A percentile compares a stretch with the other conserved stretches of the same genome.
Evolutionary conservation across 1,140 invertebrate genomes (phyloP).

Genomic region (Plodia interpunctella): DNA sequence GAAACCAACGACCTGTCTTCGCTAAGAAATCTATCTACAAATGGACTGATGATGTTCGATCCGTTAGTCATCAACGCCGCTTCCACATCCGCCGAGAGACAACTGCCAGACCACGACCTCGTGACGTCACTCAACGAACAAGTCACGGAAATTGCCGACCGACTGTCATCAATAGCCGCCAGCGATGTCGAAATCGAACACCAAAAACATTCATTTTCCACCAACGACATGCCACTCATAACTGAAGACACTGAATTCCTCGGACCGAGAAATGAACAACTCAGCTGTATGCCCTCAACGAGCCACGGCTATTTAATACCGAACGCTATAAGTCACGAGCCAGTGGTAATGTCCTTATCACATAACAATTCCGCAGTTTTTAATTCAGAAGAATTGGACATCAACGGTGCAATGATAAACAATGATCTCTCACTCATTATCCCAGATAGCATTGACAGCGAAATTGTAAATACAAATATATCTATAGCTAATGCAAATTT

Average conservation of each 20-base stretch:
- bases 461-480: constrained; percentile 72
- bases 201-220: constrained; percentile 64
- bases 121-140: constrained; percentile 72
- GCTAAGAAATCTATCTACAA: constrained; percentile 68
- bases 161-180: constrained; percentile 58
- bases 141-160: constrained; percentile 71
- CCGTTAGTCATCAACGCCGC: constrained; percentile 64
- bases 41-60: constrained; percentile 74
- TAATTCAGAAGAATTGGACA: constrained; percentile 45
- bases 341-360: constrained; percentile 63
- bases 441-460: constrained; percentile 62
- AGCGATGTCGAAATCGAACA: constrained; percentile 58
- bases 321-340: constrained; percentile 75
- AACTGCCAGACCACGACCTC: constrained; percentile 63
- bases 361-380: constrained; percentile 69
- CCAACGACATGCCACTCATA: constrained; percentile 65
- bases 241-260: constrained; percentile 46
- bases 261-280: constrained; percentile 57
- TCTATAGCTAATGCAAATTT: constrained; percentile 82
- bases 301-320: constrained; percentile 78
- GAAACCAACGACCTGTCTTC: constrained; percentile 59
- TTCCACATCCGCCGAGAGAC: constrained; percentile 49
- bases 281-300: constrained; percentile 70
- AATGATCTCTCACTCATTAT: constrained; percentile 54
- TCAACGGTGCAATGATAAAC: constrained; percentile 39